Evolutionary conservation across 2,888 invertebrate genomes (phyloP).

Genomic region (Microplitis deprimator): DNA sequence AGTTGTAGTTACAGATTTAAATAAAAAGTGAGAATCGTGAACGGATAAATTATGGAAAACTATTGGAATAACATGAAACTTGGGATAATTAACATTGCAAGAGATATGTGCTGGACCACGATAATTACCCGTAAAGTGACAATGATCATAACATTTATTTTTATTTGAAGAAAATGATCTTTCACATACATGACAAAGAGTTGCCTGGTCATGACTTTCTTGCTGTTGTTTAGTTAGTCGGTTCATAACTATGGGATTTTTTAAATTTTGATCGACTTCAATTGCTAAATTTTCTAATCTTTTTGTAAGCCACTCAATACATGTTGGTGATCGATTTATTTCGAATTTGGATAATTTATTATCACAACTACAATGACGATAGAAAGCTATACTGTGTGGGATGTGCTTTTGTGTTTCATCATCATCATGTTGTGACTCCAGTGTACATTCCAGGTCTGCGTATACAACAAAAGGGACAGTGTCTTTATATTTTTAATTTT

Average conservation of each 20-base stretch:
- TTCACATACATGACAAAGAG: slow-evolving; percentile 47
- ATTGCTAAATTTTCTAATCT: not conserved
- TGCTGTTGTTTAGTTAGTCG: slow-evolving; percentile 30
- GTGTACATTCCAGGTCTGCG: slow-evolving; percentile 44
- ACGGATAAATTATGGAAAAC: slow-evolving; percentile 57
- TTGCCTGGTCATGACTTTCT: slow-evolving; percentile 23
- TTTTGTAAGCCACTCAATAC: not conserved
- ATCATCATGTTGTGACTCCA: slow-evolving; percentile 30
- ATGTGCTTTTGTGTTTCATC: slow-evolving; percentile 32
- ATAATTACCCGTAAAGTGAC: slow-evolving; percentile 47
- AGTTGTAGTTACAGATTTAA: slow-evolving; percentile 47
- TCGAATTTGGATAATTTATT: slow-evolving; percentile 37
- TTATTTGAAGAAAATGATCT: slow-evolving; percentile 36
- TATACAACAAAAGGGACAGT: slow-evolving; percentile 43
- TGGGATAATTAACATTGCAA: slow-evolving; percentile 53
- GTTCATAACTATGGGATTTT: slow-evolving; percentile 27
- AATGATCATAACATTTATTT: slow-evolving; percentile 40
- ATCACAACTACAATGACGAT: slow-evolving; percentile 33
- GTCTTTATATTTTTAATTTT: slow-evolving; percentile 40
- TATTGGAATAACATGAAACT: slow-evolving; percentile 49
- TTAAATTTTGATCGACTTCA: slow-evolving; percentile 10
- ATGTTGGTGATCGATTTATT: not conserved
- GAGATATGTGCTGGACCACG: slow-evolving; percentile 51
- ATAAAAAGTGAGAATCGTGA: slow-evolving; percentile 56
- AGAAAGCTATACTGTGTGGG: slow-evolving; percentile 35